Conservation (phyloP, 2,113 vertebrate species). For the Salvator merianae region DNA sequence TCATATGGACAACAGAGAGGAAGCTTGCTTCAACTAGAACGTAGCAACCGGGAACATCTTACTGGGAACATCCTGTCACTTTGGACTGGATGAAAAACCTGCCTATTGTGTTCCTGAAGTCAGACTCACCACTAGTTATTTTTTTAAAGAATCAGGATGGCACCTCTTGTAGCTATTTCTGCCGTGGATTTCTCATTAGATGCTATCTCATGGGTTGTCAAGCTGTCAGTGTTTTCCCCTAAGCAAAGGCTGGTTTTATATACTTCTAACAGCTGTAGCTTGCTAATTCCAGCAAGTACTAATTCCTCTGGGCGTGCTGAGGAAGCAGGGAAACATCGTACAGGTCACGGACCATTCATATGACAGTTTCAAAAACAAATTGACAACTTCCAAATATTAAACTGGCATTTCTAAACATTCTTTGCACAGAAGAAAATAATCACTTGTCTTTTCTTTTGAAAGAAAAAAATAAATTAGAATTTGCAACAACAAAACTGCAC, state of each 20-base stretch:
- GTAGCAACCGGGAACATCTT: not conserved
- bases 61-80: conserved; percentile 3
- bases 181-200: not conserved
- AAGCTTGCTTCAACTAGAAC: not conserved
- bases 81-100: not conserved
- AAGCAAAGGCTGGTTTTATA: conserved; percentile 1
- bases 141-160: not conserved
- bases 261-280: not conserved
- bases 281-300: not conserved
- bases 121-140: not conserved
- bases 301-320: rapidly evolving
- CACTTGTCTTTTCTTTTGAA: not conserved
- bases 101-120: not conserved
- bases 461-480: not conserved
- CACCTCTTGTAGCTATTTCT: conserved; percentile 15
- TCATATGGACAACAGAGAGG: not conserved
- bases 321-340: not conserved
- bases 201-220: not conserved
- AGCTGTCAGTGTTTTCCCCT: conserved; percentile 12
- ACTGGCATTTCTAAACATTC: not conserved
- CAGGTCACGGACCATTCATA: not conserved
- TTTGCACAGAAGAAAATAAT: not conserved
- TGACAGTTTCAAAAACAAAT: conserved; percentile 7
- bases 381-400: not conserved
- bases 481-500: not conserved